Base-by-base conservation (phyloP, 1,140 invertebrate species). In the Apolygus lucorum region DNA sequence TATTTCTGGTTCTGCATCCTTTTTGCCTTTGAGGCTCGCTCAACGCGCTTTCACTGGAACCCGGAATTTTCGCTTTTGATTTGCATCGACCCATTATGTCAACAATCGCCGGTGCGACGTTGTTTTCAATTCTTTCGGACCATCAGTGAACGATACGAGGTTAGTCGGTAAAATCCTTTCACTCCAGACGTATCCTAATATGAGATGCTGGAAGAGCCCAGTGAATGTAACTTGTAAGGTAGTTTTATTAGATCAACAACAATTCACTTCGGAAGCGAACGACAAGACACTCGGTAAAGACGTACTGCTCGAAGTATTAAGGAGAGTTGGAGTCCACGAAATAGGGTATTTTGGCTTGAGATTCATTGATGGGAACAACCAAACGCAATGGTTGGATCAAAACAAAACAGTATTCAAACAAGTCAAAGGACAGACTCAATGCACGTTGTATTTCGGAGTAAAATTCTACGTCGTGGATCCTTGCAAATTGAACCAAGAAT, bases 381-480 rank as follows among this genome's bases (percentile, higher is more conserved):
- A 94, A 83, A 92, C 92, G 91, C 91, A 94, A 80, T 96, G 92
- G 93, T 81, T 95, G 76, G 92, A 96, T 78, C 86, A 89, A 17
- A 87, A 87, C 62, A 93, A 93, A 79, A 87, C 88, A 73, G 85
- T 95, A 65, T 83, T 86, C 64, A 87, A 90, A 65, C 92, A 95
- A 79, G 82, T 95, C 63, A 90, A 90, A 76, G 81, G 82, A 81
- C 79, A 80, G 76, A 72, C 52, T n/a, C 13, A 21, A 27, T 93
- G 91, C 79, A 96, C 93, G 22, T 88, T 99, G 72, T 94, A 98
- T 78, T 98, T 99, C 77, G 92, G 93, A 42, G 96, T 99, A 63
- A 99, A 99, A 81, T 99, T 98, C 81, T 99, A 98, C 80, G 95
- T 96, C 0, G 93, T 93, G 1, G 96, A 99, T 82, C 97, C 95